Base-by-base conservation (phyloP, 2,797 vertebrate genomes). In the Girardinus metallicus region DNA sequence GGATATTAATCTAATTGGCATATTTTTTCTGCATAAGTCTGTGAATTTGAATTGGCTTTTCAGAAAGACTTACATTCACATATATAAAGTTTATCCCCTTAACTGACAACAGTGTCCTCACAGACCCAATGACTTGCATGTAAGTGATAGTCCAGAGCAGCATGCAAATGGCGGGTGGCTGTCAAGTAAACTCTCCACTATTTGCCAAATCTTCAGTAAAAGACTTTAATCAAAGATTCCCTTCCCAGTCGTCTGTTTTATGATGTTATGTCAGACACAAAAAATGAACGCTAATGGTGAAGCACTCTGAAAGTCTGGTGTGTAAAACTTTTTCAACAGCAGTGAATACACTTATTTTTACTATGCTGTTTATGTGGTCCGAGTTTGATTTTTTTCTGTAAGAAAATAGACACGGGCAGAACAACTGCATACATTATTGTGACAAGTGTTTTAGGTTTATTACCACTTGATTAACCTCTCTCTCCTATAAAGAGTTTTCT, bases 331-430 rank as follows among this genome's bases (percentile, higher is more conserved):
- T 80, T 29, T 84, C 29, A 73, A 15, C 36, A 29, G 51, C 62
- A 60, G 39, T n/a, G 44, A 84, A 86, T 85, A 0, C 62, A 76
- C 72, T 75, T 72, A 2, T 68, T 16, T 77, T 26, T 44, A 75
- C 34, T 46, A 51, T 74, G 55, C 29, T 34, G 49, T 83, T 87
- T 80, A 57, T 76, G 74, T 87, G 85, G 75, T 68, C 55, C 77
- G 39, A 81, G 80, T 86, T 85, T 78, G 76, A 85, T 78, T 77
- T 62, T 6, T 87, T 81, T 82, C 74, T 77, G 49, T 31, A n/a
- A 60, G 53, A 79, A 85, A 53, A 53, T 68, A 83, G 77, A 80
- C 62, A 73, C 43, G 71, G 34, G 72, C 51, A 53, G 34, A 41
- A 60, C 31, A 34, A 73, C 66, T 78, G 62, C 78, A 31, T 34